Percentiles rank a stretch among this genome's conserved stretches.
These are phyloP conservation scores for Chaitophorus viminalis DNA, from an alignment of 2,888 invertebrate genomes.

Conservation along the genomic window DNA sequence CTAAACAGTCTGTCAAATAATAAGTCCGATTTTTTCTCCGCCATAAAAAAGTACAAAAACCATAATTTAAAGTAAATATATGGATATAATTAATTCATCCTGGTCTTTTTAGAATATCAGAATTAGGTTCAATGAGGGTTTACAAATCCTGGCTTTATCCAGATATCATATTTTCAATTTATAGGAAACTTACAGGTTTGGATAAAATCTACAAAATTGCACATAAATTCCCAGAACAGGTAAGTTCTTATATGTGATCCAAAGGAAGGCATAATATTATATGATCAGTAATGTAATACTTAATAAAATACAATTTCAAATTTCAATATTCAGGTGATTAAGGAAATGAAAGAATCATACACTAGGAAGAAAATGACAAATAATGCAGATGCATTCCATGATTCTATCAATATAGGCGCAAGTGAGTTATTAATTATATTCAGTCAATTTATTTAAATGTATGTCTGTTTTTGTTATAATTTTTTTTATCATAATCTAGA, in stretches of 20 bases:
- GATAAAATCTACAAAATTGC: conserved; percentile 62
- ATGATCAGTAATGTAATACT: conserved; percentile 28
- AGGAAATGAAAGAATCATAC: neutral
- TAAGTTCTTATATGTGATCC: neutral
- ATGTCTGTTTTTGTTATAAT: too few relatives aligned
- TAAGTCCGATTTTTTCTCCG: conserved; percentile 63
- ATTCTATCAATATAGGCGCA: neutral
- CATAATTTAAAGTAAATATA: too few relatives aligned
- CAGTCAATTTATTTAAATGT: too few relatives aligned
- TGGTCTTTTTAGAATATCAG: conserved; percentile 63
- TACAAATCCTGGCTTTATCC: conserved; percentile 64
- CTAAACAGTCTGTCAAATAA: conserved; percentile 63
- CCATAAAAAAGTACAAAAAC: conserved; percentile 63
- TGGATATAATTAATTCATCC: neutral
- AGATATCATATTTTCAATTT: conserved; percentile 63
- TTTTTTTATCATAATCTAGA: conserved; percentile 5
- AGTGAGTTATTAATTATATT: conserved; percentile 11
- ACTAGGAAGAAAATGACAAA: neutral
- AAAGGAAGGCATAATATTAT: conserved; percentile 4
- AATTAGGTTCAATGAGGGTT: conserved; percentile 63
- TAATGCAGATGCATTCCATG: too few relatives aligned
- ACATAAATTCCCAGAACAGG: conserved; percentile 63
- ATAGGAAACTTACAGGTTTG: conserved; percentile 62
- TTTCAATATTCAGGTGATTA: conserved; percentile 26
- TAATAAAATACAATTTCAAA: too few relatives aligned